Conservation (phyloP, 2,888 invertebrate species). For the Drosophila percnosoma region DNA sequence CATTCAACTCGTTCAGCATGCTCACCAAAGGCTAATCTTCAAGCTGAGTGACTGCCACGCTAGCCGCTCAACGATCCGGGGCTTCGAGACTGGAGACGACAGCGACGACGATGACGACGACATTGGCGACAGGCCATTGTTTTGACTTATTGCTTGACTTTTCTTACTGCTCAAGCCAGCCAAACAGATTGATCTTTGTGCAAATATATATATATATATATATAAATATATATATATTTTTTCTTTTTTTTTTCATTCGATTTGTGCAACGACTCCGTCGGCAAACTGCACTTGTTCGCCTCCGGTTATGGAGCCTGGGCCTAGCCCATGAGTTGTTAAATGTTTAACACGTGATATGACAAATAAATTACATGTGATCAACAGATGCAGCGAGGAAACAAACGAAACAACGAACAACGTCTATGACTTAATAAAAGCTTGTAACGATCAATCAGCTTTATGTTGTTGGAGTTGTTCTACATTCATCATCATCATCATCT, state of each 20-base stretch:
- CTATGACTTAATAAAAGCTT: conserved; percentile 79
- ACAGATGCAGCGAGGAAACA: conserved; percentile 57
- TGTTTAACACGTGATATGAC: conserved; percentile 85
- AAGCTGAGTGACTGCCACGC: conserved; percentile 57
- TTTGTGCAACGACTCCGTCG: conserved; percentile 53
- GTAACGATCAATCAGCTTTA: conserved; percentile 75
- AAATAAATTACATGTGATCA: conserved; percentile 84
- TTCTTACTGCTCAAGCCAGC: conserved; percentile 44
- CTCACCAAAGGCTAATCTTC: conserved; percentile 67
- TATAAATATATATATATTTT: not conserved
- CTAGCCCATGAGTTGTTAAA: conserved; percentile 81
- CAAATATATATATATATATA: conserved; percentile 53
- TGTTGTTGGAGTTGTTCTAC: conserved; percentile 66
- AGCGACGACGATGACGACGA: conserved; percentile 50
- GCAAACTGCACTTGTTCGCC: conserved; percentile 60
- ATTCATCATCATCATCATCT: conserved; percentile 56
- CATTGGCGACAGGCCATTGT: conserved; percentile 78
- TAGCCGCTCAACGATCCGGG: conserved; percentile 28
- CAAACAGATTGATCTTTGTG: conserved; percentile 72
- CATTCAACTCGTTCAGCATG: conserved; percentile 80
- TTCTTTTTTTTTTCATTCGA: conserved; percentile 51
- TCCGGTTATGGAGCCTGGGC: conserved; percentile 57
- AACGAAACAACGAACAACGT: conserved; percentile 33
- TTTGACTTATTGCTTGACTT: conserved; percentile 76
- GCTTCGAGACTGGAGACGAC: conserved; percentile 16